phyloP scores from a whole-genome alignment of 2,113 vertebrate species.

The Notechis scutatus region DNA sequence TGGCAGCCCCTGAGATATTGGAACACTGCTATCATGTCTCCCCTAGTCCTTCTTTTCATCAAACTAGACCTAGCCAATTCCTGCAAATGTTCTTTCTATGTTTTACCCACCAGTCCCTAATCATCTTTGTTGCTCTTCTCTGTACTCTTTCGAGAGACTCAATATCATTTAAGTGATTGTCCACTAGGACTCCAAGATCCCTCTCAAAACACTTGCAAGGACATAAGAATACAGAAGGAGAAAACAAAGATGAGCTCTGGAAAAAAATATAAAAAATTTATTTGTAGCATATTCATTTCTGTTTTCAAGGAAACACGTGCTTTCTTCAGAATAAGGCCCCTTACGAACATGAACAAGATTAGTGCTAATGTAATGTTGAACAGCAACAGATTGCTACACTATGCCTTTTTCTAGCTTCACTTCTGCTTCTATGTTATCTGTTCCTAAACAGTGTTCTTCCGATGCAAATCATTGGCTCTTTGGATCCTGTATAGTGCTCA shows the following conservation, averaged over 20 bases:
- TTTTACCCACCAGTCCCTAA: neutral
- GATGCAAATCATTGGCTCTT: neutral
- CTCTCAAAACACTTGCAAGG: neutral
- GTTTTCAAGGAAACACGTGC: neutral
- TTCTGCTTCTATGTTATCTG: neutral
- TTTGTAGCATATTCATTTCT: neutral
- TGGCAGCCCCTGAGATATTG: neutral
- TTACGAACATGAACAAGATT: neutral
- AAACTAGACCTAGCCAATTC: neutral
- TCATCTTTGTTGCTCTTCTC: neutral
- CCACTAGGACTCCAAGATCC: neutral
- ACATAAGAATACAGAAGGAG: neutral
- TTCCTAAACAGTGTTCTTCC: neutral
- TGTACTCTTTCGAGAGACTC: neutral
- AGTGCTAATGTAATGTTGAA: neutral
- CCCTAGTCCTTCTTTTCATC: neutral
- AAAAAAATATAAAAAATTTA: neutral
- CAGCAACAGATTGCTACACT: neutral
- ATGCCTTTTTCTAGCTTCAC: neutral
- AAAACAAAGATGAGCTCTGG: neutral
- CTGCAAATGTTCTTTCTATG: neutral
- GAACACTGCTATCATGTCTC: neutral
- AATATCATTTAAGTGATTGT: neutral
- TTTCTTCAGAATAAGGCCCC: neutral
- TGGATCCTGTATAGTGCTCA: fast-evolving